Conservation (phyloP, 1,140 invertebrate genomes). For the Musca vetustissima region DNA sequence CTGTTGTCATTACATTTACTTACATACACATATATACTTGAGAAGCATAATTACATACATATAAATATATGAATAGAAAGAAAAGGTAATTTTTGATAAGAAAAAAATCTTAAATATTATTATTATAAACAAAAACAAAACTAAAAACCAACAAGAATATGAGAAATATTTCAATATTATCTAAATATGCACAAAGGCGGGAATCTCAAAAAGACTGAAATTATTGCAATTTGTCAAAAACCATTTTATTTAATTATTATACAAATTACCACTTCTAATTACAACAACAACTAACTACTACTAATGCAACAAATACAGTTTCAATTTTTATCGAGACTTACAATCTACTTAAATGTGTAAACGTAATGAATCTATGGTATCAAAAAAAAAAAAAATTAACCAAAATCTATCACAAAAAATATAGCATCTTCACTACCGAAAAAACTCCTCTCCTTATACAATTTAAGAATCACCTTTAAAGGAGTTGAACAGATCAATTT, state of each 20-base stretch:
- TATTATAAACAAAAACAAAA: not conserved
- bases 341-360: too few relatives aligned
- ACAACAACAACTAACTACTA: slow-evolving; percentile 19
- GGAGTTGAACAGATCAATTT: too few relatives aligned
- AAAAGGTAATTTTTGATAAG: slow-evolving; percentile 3
- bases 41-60: slow-evolving; percentile 8
- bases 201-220: slow-evolving; percentile 54
- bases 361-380: too few relatives aligned
- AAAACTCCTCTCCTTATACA: too few relatives aligned
- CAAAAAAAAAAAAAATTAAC: too few relatives aligned
- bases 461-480: too few relatives aligned
- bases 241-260: slow-evolving; percentile 9
- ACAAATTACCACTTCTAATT: slow-evolving; percentile 1
- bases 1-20: not conserved
- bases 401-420: too few relatives aligned
- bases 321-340: too few relatives aligned
- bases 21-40: slow-evolving; percentile 11
- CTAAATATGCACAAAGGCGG: slow-evolving; percentile 54
- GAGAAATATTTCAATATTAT: slow-evolving; percentile 20
- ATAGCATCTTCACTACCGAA: too few relatives aligned
- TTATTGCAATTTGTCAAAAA: slow-evolving; percentile 30
- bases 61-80: slow-evolving; percentile 13
- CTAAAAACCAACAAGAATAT: not conserved
- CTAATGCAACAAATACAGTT: too few relatives aligned
- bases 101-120: too few relatives aligned